phyloP scores from a whole-genome alignment of 1,140 invertebrate genomes.

The Cydia fagiglandana region DNA sequence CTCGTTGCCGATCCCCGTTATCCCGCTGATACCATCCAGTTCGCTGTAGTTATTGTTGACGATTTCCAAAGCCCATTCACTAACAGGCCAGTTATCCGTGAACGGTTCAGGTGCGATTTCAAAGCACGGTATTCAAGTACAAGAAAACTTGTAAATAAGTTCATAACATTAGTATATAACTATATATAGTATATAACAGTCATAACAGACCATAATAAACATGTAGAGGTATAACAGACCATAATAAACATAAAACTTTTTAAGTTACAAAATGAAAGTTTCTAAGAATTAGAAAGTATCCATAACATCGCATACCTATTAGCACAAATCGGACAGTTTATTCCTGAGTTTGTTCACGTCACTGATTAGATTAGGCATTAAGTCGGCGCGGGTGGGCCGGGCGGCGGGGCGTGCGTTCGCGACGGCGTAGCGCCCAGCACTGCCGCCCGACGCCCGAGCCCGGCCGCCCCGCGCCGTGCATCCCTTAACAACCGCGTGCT shows the following conservation, averaged over 20 bases:
- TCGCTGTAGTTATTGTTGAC: not conserved
- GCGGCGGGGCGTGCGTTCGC: slow-evolving; percentile 54
- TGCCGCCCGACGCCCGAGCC: slow-evolving; percentile 40
- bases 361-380: slow-evolving; percentile 68
- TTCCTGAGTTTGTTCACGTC: slow-evolving; percentile 60
- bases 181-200: not conserved
- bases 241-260: slow-evolving; percentile 19
- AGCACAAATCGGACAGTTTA: slow-evolving; percentile 47
- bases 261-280: slow-evolving; percentile 2
- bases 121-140: no score
- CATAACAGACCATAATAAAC: no score
- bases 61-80: not conserved
- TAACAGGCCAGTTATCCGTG: not conserved
- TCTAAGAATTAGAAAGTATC: slow-evolving; percentile 11
- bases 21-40: slow-evolving; percentile 2
- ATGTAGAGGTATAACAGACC: not conserved
- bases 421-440: slow-evolving; percentile 63
- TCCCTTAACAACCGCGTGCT: slow-evolving; percentile 53
- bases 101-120: not conserved
- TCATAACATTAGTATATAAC: no score
- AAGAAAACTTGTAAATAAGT: not conserved
- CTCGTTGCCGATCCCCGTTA: not conserved
- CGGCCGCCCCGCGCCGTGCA: slow-evolving; percentile 52
- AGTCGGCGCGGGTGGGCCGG: slow-evolving; percentile 20
- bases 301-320: slow-evolving; percentile 44